Conservation (phyloP, 2,113 vertebrate species). For the Miniopterus natalensis region DNA sequence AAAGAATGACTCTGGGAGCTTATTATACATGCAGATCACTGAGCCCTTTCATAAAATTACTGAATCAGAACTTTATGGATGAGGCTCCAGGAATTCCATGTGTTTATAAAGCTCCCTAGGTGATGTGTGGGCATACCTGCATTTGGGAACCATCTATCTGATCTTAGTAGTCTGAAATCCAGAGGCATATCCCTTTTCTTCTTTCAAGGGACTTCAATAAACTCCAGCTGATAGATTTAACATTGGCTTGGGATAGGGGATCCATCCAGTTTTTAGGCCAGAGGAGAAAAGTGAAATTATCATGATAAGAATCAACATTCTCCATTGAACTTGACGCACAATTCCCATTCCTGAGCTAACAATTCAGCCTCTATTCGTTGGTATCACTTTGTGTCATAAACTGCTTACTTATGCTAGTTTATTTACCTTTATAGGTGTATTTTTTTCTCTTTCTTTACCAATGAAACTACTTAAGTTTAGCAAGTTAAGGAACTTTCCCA, state of each 20-base stretch:
- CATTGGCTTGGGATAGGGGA: neutral
- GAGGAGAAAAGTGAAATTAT: slow-evolving; percentile 3
- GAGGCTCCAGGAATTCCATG: neutral
- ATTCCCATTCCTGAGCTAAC: neutral
- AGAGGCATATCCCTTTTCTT: neutral
- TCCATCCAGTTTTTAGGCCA: neutral
- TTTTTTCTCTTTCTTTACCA: neutral
- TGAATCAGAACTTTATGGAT: neutral
- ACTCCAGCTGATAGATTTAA: neutral
- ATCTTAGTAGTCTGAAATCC: slow-evolving; percentile 10
- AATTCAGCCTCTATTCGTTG: neutral
- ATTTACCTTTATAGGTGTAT: neutral
- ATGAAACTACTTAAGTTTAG: neutral
- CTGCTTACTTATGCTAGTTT: neutral
- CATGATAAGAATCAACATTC: neutral
- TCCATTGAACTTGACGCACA: neutral
- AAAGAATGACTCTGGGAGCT: neutral
- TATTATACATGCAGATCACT: neutral
- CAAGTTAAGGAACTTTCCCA: slow-evolving; percentile 4
- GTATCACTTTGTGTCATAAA: neutral
- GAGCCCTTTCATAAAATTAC: neutral
- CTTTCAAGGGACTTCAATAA: neutral
- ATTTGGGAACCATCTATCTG: neutral
- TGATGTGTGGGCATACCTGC: neutral
- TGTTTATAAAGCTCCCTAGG: neutral